Conservation (phyloP, 2,888 invertebrate genomes). For the Eledona agricola region DNA sequence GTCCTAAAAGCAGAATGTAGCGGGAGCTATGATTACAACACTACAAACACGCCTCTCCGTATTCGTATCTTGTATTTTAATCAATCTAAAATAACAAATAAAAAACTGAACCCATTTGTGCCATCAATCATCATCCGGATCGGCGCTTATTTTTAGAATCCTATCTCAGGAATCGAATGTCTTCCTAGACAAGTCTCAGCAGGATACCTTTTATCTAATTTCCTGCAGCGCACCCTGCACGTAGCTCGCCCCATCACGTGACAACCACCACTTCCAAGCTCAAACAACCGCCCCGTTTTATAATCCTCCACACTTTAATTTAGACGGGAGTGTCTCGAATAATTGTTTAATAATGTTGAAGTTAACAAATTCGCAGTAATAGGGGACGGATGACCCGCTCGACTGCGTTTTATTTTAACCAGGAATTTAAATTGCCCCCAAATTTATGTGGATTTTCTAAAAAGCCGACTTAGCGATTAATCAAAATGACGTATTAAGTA, state of each 20-base stretch:
- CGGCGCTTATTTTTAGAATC: conserved; percentile 16
- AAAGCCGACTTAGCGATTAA: no score
- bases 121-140: conserved; percentile 16
- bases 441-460: conserved; percentile 7
- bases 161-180: conserved; percentile 20
- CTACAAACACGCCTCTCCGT: no score
- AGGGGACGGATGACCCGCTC: not conserved
- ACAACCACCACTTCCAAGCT: conserved; percentile 30
- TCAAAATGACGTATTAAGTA: conserved; percentile 23
- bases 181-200: conserved; percentile 23
- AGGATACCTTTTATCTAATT: conserved; percentile 43
- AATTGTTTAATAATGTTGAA: conserved; percentile 17
- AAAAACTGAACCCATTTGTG: conserved; percentile 8
- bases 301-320: conserved; percentile 31
- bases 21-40: no score
- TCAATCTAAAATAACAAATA: no score
- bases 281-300: conserved; percentile 29
- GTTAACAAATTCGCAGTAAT: not conserved
- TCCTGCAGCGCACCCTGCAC: conserved; percentile 37
- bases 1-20: no score
- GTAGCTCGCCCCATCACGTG: conserved; percentile 26
- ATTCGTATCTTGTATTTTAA: no score
- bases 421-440: conserved; percentile 7
- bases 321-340: conserved; percentile 15
- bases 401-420: conserved; percentile 4